phyloP scores from a whole-genome alignment of 2,797 vertebrate species.

The Lepus townsendii region DNA sequence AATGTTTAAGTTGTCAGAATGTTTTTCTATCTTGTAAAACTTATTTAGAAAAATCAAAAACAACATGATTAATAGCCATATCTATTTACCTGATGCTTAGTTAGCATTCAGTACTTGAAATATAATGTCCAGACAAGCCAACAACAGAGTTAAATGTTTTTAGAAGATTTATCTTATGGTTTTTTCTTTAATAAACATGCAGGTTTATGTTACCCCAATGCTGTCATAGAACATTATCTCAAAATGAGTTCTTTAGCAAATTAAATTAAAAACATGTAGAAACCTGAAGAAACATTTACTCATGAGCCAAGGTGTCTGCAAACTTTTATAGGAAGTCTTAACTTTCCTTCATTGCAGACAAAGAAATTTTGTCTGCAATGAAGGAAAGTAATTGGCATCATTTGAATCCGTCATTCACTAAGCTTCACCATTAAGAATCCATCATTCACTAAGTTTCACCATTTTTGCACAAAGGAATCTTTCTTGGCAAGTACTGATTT shows the following conservation, averaged over 20 bases:
- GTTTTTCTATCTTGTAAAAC: slow-evolving; percentile 77
- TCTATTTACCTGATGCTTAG: slow-evolving; percentile 73
- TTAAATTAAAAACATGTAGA: slow-evolving; percentile 73
- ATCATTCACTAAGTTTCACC: slow-evolving; percentile 63
- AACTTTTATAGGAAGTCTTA: slow-evolving; percentile 3
- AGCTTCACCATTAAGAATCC: slow-evolving; percentile 57
- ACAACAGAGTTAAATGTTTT: slow-evolving; percentile 71
- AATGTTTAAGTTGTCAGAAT: slow-evolving; percentile 42
- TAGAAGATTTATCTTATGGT: neutral
- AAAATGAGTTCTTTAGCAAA: slow-evolving; percentile 69
- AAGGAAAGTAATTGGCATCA: slow-evolving; percentile 48
- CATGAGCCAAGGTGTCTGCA: slow-evolving; percentile 34
- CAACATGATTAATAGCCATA: slow-evolving; percentile 70
- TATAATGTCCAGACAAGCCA: slow-evolving; percentile 73
- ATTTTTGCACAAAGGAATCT: slow-evolving; percentile 42
- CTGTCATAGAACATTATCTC: slow-evolving; percentile 56
- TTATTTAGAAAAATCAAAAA: slow-evolving; percentile 83
- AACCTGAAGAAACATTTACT: slow-evolving; percentile 73
- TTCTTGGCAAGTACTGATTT: slow-evolving; percentile 48
- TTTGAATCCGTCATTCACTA: slow-evolving; percentile 63
- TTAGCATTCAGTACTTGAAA: slow-evolving; percentile 46
- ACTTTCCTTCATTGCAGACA: slow-evolving; percentile 19
- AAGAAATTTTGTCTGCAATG: neutral
- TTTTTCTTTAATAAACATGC: slow-evolving; percentile 63
- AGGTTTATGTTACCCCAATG: neutral